Percentiles rank a stretch among this genome's conserved stretches.
phyloP scores from a whole-genome alignment of 2,888 invertebrate species.

The Hydriomena furcata region DNA sequence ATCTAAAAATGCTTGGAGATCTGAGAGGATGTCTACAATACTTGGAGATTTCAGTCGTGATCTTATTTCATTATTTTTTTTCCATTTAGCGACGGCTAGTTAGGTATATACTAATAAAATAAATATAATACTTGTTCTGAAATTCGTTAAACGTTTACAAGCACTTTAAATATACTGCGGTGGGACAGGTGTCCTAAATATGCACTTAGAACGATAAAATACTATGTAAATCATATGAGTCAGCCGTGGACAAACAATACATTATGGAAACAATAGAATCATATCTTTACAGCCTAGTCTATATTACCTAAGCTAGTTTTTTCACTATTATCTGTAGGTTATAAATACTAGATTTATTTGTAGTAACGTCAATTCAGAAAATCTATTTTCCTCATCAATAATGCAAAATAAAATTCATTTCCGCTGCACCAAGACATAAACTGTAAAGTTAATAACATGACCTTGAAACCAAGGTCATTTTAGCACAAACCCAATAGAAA shows the following conservation, averaged over 20 bases:
- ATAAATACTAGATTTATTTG: too few species aligned
- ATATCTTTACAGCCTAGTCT: slow-evolving; percentile 16
- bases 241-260: slow-evolving; percentile 18
- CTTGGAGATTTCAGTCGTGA: too few species aligned
- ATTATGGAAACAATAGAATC: slow-evolving; percentile 18
- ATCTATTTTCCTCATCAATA: neutral
- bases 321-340: slow-evolving; percentile 1
- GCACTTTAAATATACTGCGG: neutral
- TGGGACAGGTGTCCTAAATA: slow-evolving; percentile 6
- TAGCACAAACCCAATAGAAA: slow-evolving; percentile 7
- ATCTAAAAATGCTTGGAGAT: too few species aligned
- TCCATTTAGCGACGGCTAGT: too few species aligned
- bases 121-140: too few species aligned
- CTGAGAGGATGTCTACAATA: too few species aligned
- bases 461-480: neutral
- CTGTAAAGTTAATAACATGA: too few species aligned
- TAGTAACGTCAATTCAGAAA: too few species aligned
- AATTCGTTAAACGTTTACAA: too few species aligned
- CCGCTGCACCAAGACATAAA: too few species aligned
- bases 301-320: neutral
- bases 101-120: too few species aligned
- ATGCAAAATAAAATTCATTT: neutral
- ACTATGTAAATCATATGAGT: slow-evolving; percentile 22
- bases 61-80: too few species aligned
- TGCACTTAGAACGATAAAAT: slow-evolving; percentile 5